Evolutionary conservation across 2,888 invertebrate genomes (phyloP).

Genomic region (Limnephilus auricula): DNA sequence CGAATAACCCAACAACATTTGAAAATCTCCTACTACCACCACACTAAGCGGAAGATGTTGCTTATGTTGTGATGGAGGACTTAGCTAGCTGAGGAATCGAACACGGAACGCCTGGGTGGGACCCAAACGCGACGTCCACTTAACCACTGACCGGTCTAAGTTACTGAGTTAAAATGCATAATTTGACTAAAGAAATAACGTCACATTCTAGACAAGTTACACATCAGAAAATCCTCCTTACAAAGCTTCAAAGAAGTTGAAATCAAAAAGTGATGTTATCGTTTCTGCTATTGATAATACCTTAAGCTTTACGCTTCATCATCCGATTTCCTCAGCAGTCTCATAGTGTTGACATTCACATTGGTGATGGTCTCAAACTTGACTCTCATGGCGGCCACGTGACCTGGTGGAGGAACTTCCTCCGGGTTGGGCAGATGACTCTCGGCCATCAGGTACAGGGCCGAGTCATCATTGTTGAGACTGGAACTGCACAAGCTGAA

Average conservation of each 20-base stretch:
- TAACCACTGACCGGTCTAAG: no score
- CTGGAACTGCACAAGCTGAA: conserved; percentile 61
- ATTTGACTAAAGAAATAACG: not conserved
- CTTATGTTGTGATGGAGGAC: no score
- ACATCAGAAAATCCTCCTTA: not conserved
- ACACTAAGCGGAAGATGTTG: no score
- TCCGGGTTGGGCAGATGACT: conserved; percentile 70
- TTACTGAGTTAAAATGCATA: not conserved
- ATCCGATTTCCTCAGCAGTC: conserved; percentile 63
- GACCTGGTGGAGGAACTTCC: conserved; percentile 73
- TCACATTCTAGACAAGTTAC: not conserved
- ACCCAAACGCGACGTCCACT: no score
- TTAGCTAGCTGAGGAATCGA: no score
- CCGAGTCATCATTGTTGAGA: conserved; percentile 52
- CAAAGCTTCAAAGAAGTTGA: not conserved
- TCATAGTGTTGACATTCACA: conserved; percentile 61
- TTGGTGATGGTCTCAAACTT: conserved; percentile 76
- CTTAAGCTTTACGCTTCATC: conserved; percentile 49
- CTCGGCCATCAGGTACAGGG: conserved; percentile 49
- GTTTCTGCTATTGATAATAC: not conserved
- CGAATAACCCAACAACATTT: no score
- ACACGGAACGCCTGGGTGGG: no score
- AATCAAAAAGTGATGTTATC: not conserved
- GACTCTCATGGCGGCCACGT: conserved; percentile 77
- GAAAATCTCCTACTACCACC: no score